Evolutionary conservation across 2,797 vertebrate genomes (phyloP).

Genomic region (Gymnopithys bicolor): DNA sequence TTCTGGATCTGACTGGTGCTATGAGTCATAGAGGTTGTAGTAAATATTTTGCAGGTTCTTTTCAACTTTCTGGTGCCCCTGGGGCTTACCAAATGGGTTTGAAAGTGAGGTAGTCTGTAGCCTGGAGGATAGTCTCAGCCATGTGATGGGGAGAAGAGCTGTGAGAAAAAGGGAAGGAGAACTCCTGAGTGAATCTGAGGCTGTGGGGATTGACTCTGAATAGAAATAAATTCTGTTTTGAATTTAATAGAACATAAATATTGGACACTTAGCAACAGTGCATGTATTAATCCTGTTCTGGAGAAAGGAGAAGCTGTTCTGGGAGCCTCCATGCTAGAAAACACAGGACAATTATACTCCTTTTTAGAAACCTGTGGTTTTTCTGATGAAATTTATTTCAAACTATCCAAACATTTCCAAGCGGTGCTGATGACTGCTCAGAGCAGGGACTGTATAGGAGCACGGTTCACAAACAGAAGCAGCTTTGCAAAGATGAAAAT

Average conservation of each 20-base stretch:
- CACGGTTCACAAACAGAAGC: conserved; percentile 9
- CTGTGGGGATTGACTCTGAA: not conserved
- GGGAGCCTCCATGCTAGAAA: conserved; percentile 26
- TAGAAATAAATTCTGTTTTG: conserved; percentile 18
- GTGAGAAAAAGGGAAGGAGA: not conserved
- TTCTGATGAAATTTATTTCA: conserved; percentile 63
- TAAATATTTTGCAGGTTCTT: not conserved
- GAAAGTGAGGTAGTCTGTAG: not conserved
- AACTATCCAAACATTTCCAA: conserved; percentile 52
- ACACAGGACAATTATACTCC: conserved; percentile 62
- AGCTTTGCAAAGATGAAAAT: conserved; percentile 40
- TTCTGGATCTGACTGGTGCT: not conserved
- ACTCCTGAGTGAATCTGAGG: not conserved
- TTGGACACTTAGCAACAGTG: conserved; percentile 4
- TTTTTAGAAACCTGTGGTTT: conserved; percentile 64
- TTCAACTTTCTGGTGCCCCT: not conserved
- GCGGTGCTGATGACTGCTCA: not conserved
- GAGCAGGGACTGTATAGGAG: not conserved
- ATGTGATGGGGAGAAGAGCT: not conserved
- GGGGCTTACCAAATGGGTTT: not conserved
- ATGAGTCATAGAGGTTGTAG: not conserved
- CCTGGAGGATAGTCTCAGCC: not conserved
- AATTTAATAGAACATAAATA: conserved; percentile 38
- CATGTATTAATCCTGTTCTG: conserved; percentile 33
- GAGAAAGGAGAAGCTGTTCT: conserved; percentile 62